Base-by-base conservation (phyloP, 2,797 vertebrate genomes). In the Hippopotamyrus pictus region DNA sequence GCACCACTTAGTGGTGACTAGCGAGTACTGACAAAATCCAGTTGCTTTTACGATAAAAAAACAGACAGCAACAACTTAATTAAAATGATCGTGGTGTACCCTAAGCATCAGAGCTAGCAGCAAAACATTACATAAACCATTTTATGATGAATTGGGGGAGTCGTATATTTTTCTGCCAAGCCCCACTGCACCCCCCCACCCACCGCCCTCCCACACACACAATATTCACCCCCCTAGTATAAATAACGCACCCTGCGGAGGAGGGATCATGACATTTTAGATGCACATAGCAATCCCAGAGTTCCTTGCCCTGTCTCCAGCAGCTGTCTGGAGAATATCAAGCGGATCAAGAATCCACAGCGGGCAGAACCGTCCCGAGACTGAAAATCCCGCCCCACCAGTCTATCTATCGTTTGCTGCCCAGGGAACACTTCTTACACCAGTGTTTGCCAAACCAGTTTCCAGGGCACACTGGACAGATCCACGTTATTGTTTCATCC, bases 241-340 rank as follows among this genome's bases (percentile, higher is more conserved):
- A 93, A 93, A 94, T 94, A 93, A 90, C 92, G 90, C 90, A 88
- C 69, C 85, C 91, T 65, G 83, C 92, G 88, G 91, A 91, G 91
- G 90, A 92, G 86, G 91, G 90, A 91, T 93, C 92, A 89, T 94
- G 93, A 94, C 93, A 93, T 94, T 94, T 93, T 92, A 94, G 91
- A 91, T 92, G 92, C 90, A 93, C 90, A 93, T 91, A 92, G 90
- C 92, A 91, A 92, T 92, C 93, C 93, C 93, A 93, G 90, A 92
- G 91, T 93, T 90, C 93, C 92, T 91, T 90, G 90, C 90, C 90
- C 91, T 88, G 90, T 92, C 92, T 90, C 89, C 22, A 88, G 90
- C 93, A 93, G 93, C 93, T 94, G 93, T 93, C 92, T 92, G 90
- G 91, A 91, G 90, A 92, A 92, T 91, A 94, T 93, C 92, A 93